A percentile compares a stretch with the other conserved stretches of the same genome.
Evolutionary conservation across 2,797 vertebrate species (phyloP).

Genomic region (Dermochelys coriacea): DNA sequence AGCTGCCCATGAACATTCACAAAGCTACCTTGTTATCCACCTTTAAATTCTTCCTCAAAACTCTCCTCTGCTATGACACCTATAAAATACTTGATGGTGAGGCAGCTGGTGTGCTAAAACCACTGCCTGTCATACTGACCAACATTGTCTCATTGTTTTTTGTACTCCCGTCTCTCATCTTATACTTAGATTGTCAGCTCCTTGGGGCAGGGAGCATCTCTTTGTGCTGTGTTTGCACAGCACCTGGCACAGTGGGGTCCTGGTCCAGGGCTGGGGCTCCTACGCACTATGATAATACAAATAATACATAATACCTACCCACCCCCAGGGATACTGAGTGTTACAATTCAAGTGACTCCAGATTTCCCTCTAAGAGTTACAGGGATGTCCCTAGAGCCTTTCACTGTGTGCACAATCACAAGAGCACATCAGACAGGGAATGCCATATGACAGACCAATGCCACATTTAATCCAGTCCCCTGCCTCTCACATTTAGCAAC

Average conservation of each 20-base stretch:
- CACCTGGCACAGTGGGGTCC: not conserved
- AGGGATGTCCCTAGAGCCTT: conserved; percentile 33
- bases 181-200: not conserved
- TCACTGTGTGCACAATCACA: rapidly evolving
- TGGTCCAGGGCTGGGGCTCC: not conserved
- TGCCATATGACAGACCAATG: not conserved
- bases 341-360: conserved; percentile 18
- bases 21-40: not conserved
- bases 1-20: not conserved
- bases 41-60: not conserved
- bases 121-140: not conserved
- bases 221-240: not conserved
- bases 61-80: not conserved
- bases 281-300: not conserved
- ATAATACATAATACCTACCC: not conserved
- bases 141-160: not conserved
- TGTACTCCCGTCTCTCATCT: not conserved
- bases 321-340: conserved; percentile 46
- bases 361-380: conserved; percentile 47
- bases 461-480: not conserved
- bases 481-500: not conserved
- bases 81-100: not conserved
- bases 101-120: not conserved
- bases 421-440: not conserved
- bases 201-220: not conserved